These are phyloP conservation scores for Asteroscopus sphinx DNA, from an alignment of 2,888 invertebrate genomes.

Conservation along the genomic window DNA sequence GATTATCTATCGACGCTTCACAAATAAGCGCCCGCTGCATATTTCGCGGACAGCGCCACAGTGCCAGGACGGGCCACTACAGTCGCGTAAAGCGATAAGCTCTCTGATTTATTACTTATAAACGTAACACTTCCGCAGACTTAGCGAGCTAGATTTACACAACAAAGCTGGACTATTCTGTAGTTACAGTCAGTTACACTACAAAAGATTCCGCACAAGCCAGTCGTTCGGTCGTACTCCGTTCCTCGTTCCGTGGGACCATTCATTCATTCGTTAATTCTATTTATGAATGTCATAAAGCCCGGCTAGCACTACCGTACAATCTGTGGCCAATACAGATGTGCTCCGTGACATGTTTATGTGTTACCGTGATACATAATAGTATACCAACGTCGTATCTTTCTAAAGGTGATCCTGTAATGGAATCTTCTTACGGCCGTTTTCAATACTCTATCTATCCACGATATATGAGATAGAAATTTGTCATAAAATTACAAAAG, in stretches of 20 bases:
- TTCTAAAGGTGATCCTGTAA: slow-evolving; percentile 50
- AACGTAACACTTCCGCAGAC: slow-evolving; percentile 83
- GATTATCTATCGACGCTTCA: slow-evolving; percentile 59
- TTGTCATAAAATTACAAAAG: too few species aligned
- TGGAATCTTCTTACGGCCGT: slow-evolving; percentile 34
- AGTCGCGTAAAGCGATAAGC: slow-evolving; percentile 81
- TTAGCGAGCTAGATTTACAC: slow-evolving; percentile 72
- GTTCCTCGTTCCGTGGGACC: slow-evolving; percentile 56
- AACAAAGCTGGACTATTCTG: slow-evolving; percentile 58
- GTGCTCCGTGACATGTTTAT: slow-evolving; percentile 67
- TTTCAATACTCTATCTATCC: too few species aligned
- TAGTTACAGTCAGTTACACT: too few species aligned
- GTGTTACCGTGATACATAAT: slow-evolving; percentile 61
- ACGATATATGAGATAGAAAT: too few species aligned
- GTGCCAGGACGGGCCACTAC: slow-evolving; percentile 54
- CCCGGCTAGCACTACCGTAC: slow-evolving; percentile 55
- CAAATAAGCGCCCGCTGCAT: slow-evolving; percentile 74
- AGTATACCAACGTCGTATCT: slow-evolving; percentile 51
- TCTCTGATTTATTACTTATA: slow-evolving; percentile 84
- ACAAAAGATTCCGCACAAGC: slow-evolving; percentile 48
- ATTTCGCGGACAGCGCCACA: slow-evolving; percentile 72
- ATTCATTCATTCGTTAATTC: slow-evolving; percentile 71
- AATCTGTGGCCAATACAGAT: slow-evolving; percentile 62
- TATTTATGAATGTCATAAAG: slow-evolving; percentile 77
- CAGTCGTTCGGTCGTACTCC: slow-evolving; percentile 58